Conservation (phyloP, 2,113 vertebrate species). For the Zosterops pallidus region DNA sequence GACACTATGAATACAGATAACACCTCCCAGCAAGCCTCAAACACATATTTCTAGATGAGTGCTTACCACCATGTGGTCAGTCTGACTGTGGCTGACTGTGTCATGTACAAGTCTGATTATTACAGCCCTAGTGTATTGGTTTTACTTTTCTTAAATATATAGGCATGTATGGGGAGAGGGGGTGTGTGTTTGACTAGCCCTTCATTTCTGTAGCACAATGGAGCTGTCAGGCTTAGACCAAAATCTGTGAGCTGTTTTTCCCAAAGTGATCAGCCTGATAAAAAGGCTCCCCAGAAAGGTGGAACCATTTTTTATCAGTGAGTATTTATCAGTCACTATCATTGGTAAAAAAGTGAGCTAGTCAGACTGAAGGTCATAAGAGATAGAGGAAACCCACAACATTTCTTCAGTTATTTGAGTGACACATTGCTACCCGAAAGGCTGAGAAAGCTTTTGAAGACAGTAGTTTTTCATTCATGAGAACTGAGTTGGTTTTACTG, state of each 20-base stretch:
- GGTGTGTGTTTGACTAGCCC: neutral
- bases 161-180: accelerated
- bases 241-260: neutral
- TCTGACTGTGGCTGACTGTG: neutral
- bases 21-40: neutral
- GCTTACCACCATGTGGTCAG: neutral
- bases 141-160: neutral
- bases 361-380: neutral
- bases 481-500: neutral
- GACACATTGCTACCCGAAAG: neutral
- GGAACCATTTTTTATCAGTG: neutral
- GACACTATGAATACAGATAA: neutral
- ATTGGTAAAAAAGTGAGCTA: neutral
- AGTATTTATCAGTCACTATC: neutral
- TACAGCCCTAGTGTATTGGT: neutral
- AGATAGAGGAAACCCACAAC: neutral
- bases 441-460: neutral
- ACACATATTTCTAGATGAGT: constrained; percentile 25
- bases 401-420: neutral
- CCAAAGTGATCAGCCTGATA: neutral
- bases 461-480: constrained; percentile 8
- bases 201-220: neutral
- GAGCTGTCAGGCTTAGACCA: neutral
- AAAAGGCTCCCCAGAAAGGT: neutral
- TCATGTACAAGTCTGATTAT: neutral